These are phyloP conservation scores for Aegithalos caudatus DNA, from an alignment of 2,113 vertebrate species.

Conservation along the genomic window DNA sequence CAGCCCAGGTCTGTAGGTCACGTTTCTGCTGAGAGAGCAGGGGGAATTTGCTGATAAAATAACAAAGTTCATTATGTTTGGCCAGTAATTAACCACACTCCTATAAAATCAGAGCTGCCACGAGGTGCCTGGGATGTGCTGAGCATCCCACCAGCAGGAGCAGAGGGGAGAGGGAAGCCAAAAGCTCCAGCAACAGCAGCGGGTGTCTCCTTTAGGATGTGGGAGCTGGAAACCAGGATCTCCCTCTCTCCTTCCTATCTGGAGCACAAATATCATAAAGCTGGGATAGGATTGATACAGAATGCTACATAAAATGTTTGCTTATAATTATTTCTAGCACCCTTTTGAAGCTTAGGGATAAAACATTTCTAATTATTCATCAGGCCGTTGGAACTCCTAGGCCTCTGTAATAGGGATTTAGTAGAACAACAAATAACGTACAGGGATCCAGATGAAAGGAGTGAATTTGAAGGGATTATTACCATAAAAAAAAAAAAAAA, in stretches of 20 bases:
- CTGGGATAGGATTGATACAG: conserved; percentile 63
- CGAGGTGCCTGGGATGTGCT: background rate
- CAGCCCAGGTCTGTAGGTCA: background rate
- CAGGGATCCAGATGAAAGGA: conserved; percentile 76
- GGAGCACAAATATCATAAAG: conserved; percentile 63
- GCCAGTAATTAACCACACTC: conserved; percentile 46
- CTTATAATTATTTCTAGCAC: conserved; percentile 83
- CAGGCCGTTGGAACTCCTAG: conserved; percentile 72
- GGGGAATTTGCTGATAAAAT: conserved; percentile 4
- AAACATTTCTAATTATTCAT: conserved; percentile 83
- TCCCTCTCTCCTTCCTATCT: conserved; percentile 37
- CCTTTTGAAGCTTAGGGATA: conserved; percentile 79
- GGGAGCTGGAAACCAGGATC: conserved; percentile 44
- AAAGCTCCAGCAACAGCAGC: background rate
- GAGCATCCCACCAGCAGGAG: conserved; percentile 17
- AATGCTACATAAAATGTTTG: conserved; percentile 76
- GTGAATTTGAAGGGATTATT: conserved; percentile 76
- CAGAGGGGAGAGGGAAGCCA: background rate
- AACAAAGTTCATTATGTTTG: conserved; percentile 27
- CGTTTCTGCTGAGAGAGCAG: background rate
- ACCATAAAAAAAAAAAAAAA: conserved; percentile 76
- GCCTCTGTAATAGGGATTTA: conserved; percentile 75
- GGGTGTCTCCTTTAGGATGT: conserved; percentile 32
- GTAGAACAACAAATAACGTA: conserved; percentile 74
- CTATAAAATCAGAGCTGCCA: conserved; percentile 48